phyloP scores from a whole-genome alignment of 2,797 vertebrate genomes.

The Rhinella marina region DNA sequence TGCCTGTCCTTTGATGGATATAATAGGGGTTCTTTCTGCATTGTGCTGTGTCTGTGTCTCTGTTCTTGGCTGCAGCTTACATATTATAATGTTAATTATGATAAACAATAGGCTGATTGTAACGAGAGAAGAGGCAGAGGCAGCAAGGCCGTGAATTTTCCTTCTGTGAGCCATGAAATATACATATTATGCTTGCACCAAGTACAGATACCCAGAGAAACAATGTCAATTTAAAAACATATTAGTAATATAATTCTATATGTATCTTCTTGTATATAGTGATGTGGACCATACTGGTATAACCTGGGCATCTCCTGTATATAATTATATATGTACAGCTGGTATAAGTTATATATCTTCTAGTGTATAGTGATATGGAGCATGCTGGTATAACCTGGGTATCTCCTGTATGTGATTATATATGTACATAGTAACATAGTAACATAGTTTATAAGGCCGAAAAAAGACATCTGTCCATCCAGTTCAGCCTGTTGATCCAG shows the following conservation, averaged over 20 bases:
- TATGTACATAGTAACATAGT: no score
- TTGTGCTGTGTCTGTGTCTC: not conserved
- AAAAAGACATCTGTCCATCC: no score
- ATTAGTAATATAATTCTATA: not conserved
- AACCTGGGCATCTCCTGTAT: not conserved
- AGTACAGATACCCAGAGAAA: not conserved
- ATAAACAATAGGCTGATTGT: slow-evolving; percentile 51
- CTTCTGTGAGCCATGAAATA: slow-evolving; percentile 6
- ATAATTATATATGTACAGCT: not conserved
- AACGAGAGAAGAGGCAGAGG: slow-evolving; percentile 28
- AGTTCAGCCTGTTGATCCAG: no score
- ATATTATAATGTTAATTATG: slow-evolving; percentile 35
- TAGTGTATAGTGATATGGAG: not conserved
- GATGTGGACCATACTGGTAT: not conserved
- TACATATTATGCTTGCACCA: not conserved
- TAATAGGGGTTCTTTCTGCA: slow-evolving; percentile 40
- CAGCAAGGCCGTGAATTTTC: not conserved
- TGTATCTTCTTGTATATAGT: not conserved
- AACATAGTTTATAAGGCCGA: no score
- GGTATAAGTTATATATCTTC: not conserved
- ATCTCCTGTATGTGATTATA: no score
- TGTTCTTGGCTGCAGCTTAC: slow-evolving; percentile 22
- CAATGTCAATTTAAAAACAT: not conserved
- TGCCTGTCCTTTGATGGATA: slow-evolving; percentile 43
- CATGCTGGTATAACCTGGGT: slow-evolving; percentile 12